Evolutionary conservation across 2,113 vertebrate genomes (phyloP).

Genomic region (Cairina moschata): DNA sequence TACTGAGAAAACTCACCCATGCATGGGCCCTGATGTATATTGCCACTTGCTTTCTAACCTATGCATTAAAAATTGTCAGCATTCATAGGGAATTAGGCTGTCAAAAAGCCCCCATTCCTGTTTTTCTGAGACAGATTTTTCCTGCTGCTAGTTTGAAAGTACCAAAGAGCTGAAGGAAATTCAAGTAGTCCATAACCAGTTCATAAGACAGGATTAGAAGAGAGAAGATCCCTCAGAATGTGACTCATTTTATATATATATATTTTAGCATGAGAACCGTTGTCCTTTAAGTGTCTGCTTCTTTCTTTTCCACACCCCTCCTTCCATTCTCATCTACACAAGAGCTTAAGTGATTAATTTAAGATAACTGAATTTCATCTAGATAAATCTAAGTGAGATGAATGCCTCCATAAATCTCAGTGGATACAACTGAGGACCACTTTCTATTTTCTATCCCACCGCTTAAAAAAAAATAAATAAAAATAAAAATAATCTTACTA

Average conservation of each 20-base stretch:
- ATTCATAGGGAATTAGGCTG: not conserved
- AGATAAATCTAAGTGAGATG: not conserved
- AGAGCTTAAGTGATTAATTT: not conserved
- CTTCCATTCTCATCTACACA: not conserved
- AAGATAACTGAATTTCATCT: not conserved
- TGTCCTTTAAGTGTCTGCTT: not conserved
- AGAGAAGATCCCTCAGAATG: not conserved
- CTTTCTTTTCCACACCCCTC: fast-evolving
- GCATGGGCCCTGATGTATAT: not conserved
- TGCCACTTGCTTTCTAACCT: not conserved
- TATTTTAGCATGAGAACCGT: not conserved
- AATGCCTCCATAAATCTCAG: not conserved
- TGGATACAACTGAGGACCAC: not conserved
- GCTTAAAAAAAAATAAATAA: no score
- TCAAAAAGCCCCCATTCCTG: not conserved
- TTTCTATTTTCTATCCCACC: no score
- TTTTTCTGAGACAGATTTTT: not conserved
- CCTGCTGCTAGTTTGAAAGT: not conserved
- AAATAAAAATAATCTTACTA: not conserved
- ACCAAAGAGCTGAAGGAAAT: not conserved
- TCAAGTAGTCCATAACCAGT: not conserved
- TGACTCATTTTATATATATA: not conserved
- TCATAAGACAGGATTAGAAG: not conserved
- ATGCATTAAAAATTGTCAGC: not conserved
- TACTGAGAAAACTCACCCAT: not conserved